These are phyloP conservation scores for Catamblyrhynchus diadema DNA, from an alignment of 2,797 vertebrate genomes.

Conservation along the genomic window DNA sequence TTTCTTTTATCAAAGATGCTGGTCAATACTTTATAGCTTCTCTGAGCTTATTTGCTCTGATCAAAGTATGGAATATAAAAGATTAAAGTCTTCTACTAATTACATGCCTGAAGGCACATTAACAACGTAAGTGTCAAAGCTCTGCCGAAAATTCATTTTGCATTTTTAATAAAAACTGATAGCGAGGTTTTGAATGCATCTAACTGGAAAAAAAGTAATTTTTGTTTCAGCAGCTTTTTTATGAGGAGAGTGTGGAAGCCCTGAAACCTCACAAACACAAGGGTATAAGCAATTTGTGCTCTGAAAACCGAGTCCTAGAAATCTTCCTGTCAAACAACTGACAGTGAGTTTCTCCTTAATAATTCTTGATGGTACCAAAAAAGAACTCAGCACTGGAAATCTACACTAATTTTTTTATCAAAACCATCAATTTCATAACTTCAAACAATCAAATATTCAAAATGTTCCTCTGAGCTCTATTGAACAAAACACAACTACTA, in stretches of 20 bases:
- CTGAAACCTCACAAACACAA: slow-evolving; percentile 38
- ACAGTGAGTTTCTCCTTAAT: neutral
- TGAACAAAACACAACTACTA: neutral
- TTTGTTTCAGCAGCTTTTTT: slow-evolving; percentile 64
- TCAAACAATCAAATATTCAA: neutral
- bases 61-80: slow-evolving; percentile 81
- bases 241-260: slow-evolving; percentile 2
- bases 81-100: slow-evolving; percentile 83
- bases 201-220: slow-evolving; percentile 76
- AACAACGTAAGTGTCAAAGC: slow-evolving; percentile 81
- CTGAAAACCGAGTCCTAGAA: neutral
- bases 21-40: slow-evolving; percentile 78
- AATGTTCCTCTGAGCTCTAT: neutral
- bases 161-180: slow-evolving; percentile 80
- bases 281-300: slow-evolving; percentile 40
- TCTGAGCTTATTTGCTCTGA: slow-evolving; percentile 77
- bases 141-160: slow-evolving; percentile 78
- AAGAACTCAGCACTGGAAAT: neutral
- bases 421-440: neutral
- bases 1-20: slow-evolving; percentile 71
- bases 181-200: slow-evolving; percentile 76
- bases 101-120: slow-evolving; percentile 84
- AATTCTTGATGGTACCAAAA: neutral
- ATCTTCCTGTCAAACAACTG: neutral
- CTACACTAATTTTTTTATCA: neutral